Evolutionary conservation across 1,140 invertebrate genomes (phyloP).

Genomic region (Drosophila orena): DNA sequence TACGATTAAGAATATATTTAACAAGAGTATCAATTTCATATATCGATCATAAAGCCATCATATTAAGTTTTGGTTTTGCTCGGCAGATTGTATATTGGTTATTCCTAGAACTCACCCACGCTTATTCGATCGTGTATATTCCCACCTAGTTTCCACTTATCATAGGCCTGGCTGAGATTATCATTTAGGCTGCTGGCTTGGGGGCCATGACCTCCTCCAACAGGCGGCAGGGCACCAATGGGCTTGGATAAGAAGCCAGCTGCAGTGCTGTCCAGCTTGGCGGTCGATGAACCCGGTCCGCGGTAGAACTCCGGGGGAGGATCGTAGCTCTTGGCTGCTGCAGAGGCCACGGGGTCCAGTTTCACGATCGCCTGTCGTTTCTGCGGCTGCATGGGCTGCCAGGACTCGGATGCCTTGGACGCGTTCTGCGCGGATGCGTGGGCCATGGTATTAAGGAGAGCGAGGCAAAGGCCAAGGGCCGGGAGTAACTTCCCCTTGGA

Average conservation of each 20-base stretch:
- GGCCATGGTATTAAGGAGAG: background rate
- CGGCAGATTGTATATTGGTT: background rate
- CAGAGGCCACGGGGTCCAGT: conserved; percentile 49
- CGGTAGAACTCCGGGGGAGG: conserved; percentile 80
- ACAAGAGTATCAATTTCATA: background rate
- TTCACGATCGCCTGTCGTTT: conserved; percentile 42
- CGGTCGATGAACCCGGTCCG: conserved; percentile 60
- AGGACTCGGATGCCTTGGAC: conserved; percentile 14
- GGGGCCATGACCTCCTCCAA: conserved; percentile 1
- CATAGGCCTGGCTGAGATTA: conserved; percentile 67
- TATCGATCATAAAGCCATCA: too few relatives aligned
- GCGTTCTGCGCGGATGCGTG: conserved; percentile 9
- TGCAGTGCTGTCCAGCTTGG: conserved; percentile 38
- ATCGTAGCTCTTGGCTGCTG: conserved; percentile 75
- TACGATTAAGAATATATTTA: background rate
- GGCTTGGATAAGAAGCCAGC: conserved; percentile 51
- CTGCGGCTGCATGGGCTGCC: conserved; percentile 43
- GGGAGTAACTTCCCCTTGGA: conserved; percentile 32
- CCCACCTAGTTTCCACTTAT: conserved; percentile 59
- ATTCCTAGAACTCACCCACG: conserved; percentile 62
- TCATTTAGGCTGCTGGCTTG: conserved; percentile 46
- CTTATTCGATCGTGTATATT: conserved; percentile 66
- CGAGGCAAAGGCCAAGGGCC: conserved; percentile 20
- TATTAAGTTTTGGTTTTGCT: background rate
- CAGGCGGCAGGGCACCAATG: conserved; percentile 22